Conservation (phyloP, 2,113 vertebrate genomes). For the Chloroceryle aenea region DNA sequence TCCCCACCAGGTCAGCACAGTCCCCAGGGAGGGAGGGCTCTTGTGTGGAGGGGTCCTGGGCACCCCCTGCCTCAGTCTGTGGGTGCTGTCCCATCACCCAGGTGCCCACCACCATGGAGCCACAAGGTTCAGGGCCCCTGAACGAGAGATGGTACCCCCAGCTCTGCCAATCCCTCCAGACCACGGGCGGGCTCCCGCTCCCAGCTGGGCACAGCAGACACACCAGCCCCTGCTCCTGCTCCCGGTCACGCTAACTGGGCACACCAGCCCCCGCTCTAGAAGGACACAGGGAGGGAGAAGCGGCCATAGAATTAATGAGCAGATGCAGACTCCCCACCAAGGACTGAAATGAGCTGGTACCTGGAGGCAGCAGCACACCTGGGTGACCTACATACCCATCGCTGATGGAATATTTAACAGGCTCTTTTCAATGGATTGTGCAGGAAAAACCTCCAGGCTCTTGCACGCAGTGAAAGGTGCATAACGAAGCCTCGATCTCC, state of each 20-base stretch:
- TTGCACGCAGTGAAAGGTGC: rapidly evolving
- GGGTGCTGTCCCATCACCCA: not conserved
- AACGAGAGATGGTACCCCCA: rapidly evolving
- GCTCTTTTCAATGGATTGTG: rapidly evolving
- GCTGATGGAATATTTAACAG: not conserved
- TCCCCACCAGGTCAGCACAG: not conserved
- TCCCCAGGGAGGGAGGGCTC: not conserved
- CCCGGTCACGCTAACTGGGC: not conserved
- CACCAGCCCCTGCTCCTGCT: not conserved
- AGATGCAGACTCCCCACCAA: not conserved
- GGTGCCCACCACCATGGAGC: not conserved
- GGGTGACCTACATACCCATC: not conserved
- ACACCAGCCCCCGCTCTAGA: not conserved
- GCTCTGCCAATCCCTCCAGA: not conserved
- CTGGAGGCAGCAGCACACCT: slow-evolving; percentile 30
- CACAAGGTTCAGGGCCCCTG: rapidly evolving
- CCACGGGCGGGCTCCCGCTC: rapidly evolving
- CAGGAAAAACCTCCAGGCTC: not conserved
- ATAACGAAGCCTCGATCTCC: rapidly evolving
- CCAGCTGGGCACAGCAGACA: not conserved
- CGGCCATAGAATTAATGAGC: not conserved
- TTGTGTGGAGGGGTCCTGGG: rapidly evolving
- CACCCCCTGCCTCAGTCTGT: not conserved
- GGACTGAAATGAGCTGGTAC: not conserved
- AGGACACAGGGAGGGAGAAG: not conserved